Evolutionary conservation across 2,888 invertebrate genomes (phyloP), one percentile per base, ranked within the genome.

Genomic region (Polydrusus pterygomalis): DNA sequence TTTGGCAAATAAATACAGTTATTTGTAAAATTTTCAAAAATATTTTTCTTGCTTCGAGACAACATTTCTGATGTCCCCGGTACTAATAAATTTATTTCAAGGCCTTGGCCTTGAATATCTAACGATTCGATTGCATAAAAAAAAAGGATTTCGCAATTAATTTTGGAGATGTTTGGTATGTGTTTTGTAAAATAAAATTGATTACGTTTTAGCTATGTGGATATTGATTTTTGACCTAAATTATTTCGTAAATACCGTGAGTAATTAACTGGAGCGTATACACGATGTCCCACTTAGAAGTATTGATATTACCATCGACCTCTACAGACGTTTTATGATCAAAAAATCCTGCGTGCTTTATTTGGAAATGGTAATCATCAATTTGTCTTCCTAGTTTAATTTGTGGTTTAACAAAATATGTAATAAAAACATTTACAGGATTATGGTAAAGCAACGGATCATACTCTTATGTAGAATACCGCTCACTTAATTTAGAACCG

Each of bases 231-330:
- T 47, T 47, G 8, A n/a, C n/a, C n/a, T 9, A 47, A 47, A 47
- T 47, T 47, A 47, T 17, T 47, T 47, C n/a, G 17, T 47, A 47
- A 47, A 47, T 17, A 17, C 47, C 17, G 47, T 47, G 47, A 47
- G 17, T 17, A 47, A 8, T 17, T 17, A 47, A 47, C 8, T 47
- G 47, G 47, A 17, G 47, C 47, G 47, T 47, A 17, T n/a, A 43
- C 5, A 17, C 13, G 3, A n/a, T 47, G 47, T 5, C n/a, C 47
- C 8, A 47, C 15, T 47, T 47, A 17, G 17, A 8, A 47, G 47
- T 17, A 47, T 47, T 47, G 17, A 8, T n/a, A n/a, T 47, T 47
- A 17, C 13, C 43, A 47, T 47, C 5, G 2, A 34, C 10, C 5
- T 17, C 47, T 17, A 17, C 17, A 17, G n/a, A 17, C 7, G 47